phyloP scores from a whole-genome alignment of 1,140 invertebrate genomes.

The Drosophila equinoxialis region DNA sequence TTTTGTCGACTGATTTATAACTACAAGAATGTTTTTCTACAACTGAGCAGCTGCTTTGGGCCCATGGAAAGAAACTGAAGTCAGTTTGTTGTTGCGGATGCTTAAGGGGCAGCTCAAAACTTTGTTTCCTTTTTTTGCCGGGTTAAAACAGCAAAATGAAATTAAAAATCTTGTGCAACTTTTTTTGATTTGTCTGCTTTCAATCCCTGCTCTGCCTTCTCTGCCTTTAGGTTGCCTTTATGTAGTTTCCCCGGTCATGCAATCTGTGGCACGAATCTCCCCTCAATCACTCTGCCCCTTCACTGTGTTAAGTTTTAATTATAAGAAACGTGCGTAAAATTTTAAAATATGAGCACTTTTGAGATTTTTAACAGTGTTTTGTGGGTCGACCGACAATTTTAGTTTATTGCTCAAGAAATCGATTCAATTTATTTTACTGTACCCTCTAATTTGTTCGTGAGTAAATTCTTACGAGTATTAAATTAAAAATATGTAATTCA shows the following conservation, averaged over 20 bases:
- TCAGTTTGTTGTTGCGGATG: slow-evolving; percentile 1
- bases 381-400: background rate
- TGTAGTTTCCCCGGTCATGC: slow-evolving; percentile 18
- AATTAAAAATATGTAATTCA: too few relatives aligned
- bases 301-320: slow-evolving; percentile 51
- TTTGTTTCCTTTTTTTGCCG: slow-evolving; percentile 31
- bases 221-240: background rate
- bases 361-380: slow-evolving; percentile 15
- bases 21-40: slow-evolving; percentile 1
- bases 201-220: background rate
- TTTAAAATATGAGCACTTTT: slow-evolving; percentile 39
- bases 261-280: slow-evolving; percentile 7
- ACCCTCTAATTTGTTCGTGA: too few relatives aligned
- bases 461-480: too few relatives aligned
- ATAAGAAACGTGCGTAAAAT: slow-evolving; percentile 53
- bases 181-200: slow-evolving; percentile 51
- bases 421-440: background rate
- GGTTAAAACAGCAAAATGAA: slow-evolving; percentile 40
- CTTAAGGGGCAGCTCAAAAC: slow-evolving; percentile 34
- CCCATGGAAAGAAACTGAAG: background rate
- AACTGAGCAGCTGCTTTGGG: background rate
- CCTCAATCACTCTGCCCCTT: background rate
- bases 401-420: background rate
- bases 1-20: slow-evolving; percentile 8
- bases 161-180: slow-evolving; percentile 55